Base-by-base conservation (phyloP, 2,888 invertebrate species). In the Druceiella hillmani region DNA sequence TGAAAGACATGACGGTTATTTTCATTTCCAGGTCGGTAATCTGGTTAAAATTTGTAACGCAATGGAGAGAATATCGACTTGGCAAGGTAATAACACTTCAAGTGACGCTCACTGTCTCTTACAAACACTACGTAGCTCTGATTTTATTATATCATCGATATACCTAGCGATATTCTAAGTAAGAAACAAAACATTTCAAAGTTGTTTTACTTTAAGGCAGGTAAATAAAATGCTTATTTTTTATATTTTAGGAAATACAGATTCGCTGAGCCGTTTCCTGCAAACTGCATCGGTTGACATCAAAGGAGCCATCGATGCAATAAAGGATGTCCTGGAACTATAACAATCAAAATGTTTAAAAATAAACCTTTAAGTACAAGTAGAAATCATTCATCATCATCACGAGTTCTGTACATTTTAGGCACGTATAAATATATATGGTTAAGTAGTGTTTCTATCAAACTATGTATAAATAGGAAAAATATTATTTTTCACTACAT, bases 11-110 rank as follows among this genome's bases (percentile, higher is more conserved):
- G 38, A 44, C 26, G 43, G 43, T 11, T 38, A 44, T 44, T 33
- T 40, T 27, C 40, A 44, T 38, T 44, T 44, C 24, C 40, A 44
- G 20, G 40, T 39, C 20, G 40, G 40, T 28, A 40, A 40, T 29
- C 22, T 44, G 33, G 40, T 44, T 38, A 44, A 44, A 44, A 40
- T 44, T 37, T 44, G 38, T 40, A 40, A 33, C 38, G 43, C 43
- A 16, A 34, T 40, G 40, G 35, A 42, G 36, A 39, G 25, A 36
- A 42, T 42, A 33, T 42, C 40, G 33, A 36, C 40, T 20, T 43
- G 40, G 38, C 38, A 44, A 41, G 41, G 41, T 29, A 40, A 38
- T 35, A 41, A 38, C 38, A 38, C 44, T 38, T 27, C 43, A 27
- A 39, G 26, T 33, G 43, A 41, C 26, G 41, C 41, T 26, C 41